phyloP scores from a whole-genome alignment of 2,797 vertebrate genomes.

The Margarornis squamiger region DNA sequence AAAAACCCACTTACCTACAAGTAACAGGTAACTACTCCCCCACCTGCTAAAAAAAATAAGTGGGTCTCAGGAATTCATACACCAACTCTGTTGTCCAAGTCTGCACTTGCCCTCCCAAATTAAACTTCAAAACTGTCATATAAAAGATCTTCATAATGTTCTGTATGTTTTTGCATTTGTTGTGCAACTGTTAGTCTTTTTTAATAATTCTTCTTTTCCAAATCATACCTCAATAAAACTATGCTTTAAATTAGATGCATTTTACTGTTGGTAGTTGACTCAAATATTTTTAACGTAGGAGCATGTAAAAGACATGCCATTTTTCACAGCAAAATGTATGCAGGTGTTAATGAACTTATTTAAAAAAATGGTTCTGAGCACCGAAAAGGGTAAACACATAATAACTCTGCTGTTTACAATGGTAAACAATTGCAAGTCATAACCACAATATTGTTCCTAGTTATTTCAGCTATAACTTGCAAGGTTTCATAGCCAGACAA shows the following conservation, averaged over 20 bases:
- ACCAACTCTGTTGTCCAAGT: not conserved
- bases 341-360: conserved; percentile 67
- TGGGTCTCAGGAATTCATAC: not conserved
- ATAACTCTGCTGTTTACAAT: conserved; percentile 61
- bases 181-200: not conserved
- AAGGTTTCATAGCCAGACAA: conserved; percentile 78
- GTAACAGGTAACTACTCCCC: not conserved
- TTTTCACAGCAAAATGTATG: conserved; percentile 51
- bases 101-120: not conserved
- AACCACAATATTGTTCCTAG: conserved; percentile 89
- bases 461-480: conserved; percentile 92
- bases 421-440: conserved; percentile 85
- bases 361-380: conserved; percentile 54
- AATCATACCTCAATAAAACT: conserved; percentile 25
- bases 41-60: not conserved
- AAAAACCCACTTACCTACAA: not conserved
- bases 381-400: conserved; percentile 63
- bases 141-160: not conserved
- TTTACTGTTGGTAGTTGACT: conserved; percentile 9
- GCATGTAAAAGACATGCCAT: conserved; percentile 33
- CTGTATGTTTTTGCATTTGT: not conserved
- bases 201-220: conserved; percentile 33
- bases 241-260: conserved; percentile 1
- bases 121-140: not conserved
- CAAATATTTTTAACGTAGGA: conserved; percentile 44